Base-by-base conservation (phyloP, 2,797 vertebrate species). In the Sebastes hopkinsi region DNA sequence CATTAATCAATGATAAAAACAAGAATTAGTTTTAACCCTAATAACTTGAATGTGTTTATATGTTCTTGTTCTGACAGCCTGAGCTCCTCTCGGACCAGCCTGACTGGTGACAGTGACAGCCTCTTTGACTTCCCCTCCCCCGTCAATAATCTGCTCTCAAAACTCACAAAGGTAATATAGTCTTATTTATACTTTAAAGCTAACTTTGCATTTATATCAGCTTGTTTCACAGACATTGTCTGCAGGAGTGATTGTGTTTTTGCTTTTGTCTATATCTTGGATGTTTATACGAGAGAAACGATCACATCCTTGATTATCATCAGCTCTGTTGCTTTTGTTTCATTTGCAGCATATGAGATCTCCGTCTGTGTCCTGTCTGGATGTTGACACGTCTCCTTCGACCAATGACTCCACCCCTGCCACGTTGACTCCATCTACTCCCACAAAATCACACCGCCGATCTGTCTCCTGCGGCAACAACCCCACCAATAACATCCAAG, bases 341-440 rank as follows among this genome's bases (percentile, higher is more conserved):
- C 58, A n/a, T 8, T 77, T 85, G 78, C 88, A 98, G 97, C 97
- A 97, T 67, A 94, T 97, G 94, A 97, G 96, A 83, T 98, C 97
- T 80, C 97, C 97, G 0, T 98, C 97, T 0, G 97, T 97, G 78
- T 97, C 97, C 7, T 96, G 97, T 54, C 94, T 98, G 93, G 97
- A 97, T 79, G 95, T 95, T 3, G 96, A 96, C 7, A 95, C 95
- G 3, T 95, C 97, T 20, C 94, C 96, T n/a, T 85, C 94, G 3
- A 78, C 94, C 61, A 83, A 73, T 20, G 94, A 95, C 20, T 94
- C 93, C 82, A 89, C 76, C 61, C 88, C 95, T 0, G 79, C 91
- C 58, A 25, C 77, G 4, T 80, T 94, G 89, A 95, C 93, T 71
- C 95, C 94, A 1, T 92, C 94, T 68, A 92, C 87, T 4, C 93